Conservation (phyloP, 2,797 vertebrate species). For the Mus minutoides region DNA sequence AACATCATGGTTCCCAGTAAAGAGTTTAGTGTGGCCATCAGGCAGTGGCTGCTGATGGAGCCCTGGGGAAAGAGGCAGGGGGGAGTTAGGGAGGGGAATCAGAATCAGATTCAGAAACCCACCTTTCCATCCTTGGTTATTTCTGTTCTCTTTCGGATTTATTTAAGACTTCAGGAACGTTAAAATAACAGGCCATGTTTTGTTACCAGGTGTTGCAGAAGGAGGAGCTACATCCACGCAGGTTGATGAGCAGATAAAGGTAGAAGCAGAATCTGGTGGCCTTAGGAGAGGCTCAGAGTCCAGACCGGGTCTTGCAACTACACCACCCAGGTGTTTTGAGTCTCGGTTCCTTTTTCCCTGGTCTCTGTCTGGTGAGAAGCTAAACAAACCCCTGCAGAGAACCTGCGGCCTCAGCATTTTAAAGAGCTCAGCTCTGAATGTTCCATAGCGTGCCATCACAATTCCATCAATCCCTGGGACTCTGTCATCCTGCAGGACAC, state of each 20-base stretch:
- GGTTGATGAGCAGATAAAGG: neutral
- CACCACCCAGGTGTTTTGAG: neutral
- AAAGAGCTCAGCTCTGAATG: neutral
- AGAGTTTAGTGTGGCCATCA: neutral
- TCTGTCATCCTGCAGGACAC: neutral
- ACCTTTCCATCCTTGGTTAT: neutral
- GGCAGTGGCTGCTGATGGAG: rapidly evolving
- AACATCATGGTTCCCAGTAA: neutral
- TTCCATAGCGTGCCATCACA: neutral
- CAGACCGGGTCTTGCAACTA: neutral
- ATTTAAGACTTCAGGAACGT: neutral
- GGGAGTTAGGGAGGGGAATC: neutral
- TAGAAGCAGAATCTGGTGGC: neutral
- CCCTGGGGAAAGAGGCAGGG: neutral
- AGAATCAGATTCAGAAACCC: neutral
- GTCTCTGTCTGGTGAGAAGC: neutral
- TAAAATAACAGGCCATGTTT: neutral
- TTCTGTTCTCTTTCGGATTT: neutral
- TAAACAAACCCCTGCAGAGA: neutral
- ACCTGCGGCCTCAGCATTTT: neutral
- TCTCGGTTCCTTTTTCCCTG: neutral
- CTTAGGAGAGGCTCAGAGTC: rapidly evolving
- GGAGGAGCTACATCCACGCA: rapidly evolving
- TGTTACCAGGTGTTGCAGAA: neutral
- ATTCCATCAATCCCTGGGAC: neutral